phyloP scores from a whole-genome alignment of 2,797 vertebrate species.

The Antennarius maculatus region DNA sequence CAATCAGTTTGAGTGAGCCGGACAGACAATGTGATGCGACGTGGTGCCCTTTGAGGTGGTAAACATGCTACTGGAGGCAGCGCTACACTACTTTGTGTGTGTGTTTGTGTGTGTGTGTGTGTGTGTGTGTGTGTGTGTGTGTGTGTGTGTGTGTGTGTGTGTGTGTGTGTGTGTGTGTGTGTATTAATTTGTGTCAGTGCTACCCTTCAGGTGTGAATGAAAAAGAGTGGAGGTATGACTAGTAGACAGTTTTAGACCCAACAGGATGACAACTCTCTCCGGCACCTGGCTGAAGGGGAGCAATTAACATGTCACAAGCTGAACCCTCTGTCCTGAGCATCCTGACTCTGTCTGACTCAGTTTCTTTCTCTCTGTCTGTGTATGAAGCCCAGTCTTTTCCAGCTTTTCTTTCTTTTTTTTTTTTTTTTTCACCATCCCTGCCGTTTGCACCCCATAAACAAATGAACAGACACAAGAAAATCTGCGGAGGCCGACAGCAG shows the following conservation, averaged over 20 bases:
- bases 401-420: conserved; percentile 23
- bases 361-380: conserved; percentile 26
- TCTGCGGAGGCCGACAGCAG: conserved; percentile 47
- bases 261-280: conserved; percentile 53
- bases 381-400: conserved; percentile 11
- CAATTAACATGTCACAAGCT: conserved; percentile 78
- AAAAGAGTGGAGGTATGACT: conserved; percentile 48
- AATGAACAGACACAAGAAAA: conserved; percentile 50
- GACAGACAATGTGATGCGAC: conserved; percentile 33
- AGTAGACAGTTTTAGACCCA: conserved; percentile 39
- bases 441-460: conserved; percentile 27
- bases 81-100: background rate
- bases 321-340: conserved; percentile 37
- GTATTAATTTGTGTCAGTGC: conserved; percentile 48
- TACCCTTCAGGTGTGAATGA: conserved; percentile 52
- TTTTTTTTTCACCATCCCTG: conserved; percentile 32
- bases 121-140: background rate
- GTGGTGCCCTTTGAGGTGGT: conserved; percentile 55
- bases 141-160: background rate
- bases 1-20: conserved; percentile 38
- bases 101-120: background rate
- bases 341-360: conserved; percentile 15
- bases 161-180: conserved; percentile 1
- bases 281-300: conserved; percentile 56
- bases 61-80: conserved; percentile 38